Percentiles rank a stretch among this genome's conserved stretches.
phyloP scores from a whole-genome alignment of 2,113 vertebrate species.

The Sialia sialis region DNA sequence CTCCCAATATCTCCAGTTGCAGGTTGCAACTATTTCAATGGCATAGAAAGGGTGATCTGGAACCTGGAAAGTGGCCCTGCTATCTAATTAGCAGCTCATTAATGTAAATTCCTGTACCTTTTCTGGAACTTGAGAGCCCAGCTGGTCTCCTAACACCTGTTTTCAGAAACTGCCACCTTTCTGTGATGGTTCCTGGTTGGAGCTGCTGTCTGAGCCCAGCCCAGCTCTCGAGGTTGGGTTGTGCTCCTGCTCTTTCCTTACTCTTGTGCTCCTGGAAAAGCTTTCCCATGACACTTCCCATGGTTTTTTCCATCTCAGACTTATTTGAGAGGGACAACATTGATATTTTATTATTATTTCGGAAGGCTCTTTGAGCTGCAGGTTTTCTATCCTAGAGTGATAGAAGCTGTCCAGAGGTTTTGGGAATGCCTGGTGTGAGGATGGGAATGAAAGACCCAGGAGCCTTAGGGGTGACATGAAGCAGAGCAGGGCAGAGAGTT shows the following conservation, averaged over 20 bases:
- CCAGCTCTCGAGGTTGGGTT: accelerated
- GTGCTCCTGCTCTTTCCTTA: not conserved
- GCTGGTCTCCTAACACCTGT: not conserved
- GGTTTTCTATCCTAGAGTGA: not conserved
- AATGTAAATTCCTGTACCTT: not conserved
- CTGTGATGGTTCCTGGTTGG: accelerated
- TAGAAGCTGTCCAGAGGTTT: not conserved
- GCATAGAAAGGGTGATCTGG: not conserved
- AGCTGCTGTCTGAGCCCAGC: not conserved
- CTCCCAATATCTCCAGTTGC: not conserved
- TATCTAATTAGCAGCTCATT: not conserved
- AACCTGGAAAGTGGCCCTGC: not conserved
- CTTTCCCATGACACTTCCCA: not conserved
- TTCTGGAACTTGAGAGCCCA: not conserved
- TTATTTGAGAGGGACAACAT: not conserved
- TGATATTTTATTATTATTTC: not conserved
- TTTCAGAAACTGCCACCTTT: not conserved
- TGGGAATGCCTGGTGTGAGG: not conserved
- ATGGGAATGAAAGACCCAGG: not conserved
- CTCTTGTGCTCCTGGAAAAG: not conserved
- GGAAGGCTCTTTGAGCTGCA: not conserved
- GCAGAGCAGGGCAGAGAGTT: not conserved
- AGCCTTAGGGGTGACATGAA: not conserved
- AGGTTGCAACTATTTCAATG: not conserved
- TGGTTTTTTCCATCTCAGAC: not conserved